A percentile compares a stretch with the other conserved stretches of the same genome.
phyloP scores from a whole-genome alignment of 2,113 vertebrate genomes.

The Brachyistius frenatus region DNA sequence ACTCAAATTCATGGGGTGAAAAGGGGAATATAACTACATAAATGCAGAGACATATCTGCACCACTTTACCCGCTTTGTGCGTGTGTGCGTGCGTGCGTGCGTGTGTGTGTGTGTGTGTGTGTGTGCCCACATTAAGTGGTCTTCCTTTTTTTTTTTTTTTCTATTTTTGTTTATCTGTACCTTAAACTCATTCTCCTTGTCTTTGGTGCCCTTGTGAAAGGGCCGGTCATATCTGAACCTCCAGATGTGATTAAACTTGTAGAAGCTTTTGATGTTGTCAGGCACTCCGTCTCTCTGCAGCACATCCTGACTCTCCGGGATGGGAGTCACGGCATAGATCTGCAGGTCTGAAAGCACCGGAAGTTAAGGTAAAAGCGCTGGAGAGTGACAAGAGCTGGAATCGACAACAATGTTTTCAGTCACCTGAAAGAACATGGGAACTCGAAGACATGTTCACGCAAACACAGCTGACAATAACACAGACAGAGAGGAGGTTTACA shows the following conservation, averaged over 20 bases:
- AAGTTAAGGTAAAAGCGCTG: slow-evolving; percentile 81
- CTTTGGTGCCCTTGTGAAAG: slow-evolving; percentile 98
- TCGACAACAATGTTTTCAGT: slow-evolving; percentile 15
- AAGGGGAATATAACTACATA: too few species aligned
- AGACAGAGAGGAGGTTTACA: not conserved
- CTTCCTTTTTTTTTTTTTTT: too few species aligned
- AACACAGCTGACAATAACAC: slow-evolving; percentile 1
- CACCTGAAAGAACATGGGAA: slow-evolving; percentile 27
- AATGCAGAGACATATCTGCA: too few species aligned
- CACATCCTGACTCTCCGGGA: slow-evolving; percentile 97
- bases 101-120: too few species aligned
- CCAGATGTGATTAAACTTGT: slow-evolving; percentile 99
- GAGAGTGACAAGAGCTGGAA: not conserved
- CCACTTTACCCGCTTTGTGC: too few species aligned
- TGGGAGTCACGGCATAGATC: slow-evolving; percentile 98
- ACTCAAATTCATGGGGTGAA: too few species aligned
- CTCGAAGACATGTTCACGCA: not conserved
- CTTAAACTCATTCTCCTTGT: slow-evolving; percentile 99
- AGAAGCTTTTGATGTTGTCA: slow-evolving; percentile 99
- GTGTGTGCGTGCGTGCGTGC: too few species aligned
- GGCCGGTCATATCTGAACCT: slow-evolving; percentile 97
- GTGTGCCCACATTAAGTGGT: too few species aligned
- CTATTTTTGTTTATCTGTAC: slow-evolving; percentile 71
- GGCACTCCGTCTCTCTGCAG: slow-evolving; percentile 96
- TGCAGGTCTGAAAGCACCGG: slow-evolving; percentile 89